Evolutionary conservation across 2,888 invertebrate species (phyloP), one percentile per base, ranked within the genome.

Genomic region (Spodoptera exigua): DNA sequence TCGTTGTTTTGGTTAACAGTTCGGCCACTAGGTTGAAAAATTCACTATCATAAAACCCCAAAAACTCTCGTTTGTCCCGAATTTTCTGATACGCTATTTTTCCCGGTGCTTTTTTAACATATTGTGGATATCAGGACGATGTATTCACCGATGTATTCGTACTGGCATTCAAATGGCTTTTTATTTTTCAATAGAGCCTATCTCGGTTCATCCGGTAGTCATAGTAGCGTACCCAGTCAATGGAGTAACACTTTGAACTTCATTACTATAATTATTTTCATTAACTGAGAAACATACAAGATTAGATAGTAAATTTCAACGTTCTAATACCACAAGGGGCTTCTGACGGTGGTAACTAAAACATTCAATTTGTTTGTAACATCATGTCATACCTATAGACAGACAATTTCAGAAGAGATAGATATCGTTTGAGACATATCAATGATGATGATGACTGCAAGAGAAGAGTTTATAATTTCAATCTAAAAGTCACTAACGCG

Each of bases 51-150:
- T 41, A 51, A 66, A 46, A 32, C 45, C 37, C 17, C 35, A 51
- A 71, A 69, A 37, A 56, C 32, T 46, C 39, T 34, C 52, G 52
- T 65, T 49, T 52, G 34, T 52, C 18, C 58, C 39, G 7, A 43
- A 17, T 63, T 54, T 53, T 51, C 34, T 14, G 12, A 32, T 57
- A 34, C n/a, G 17, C 7, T 48, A 41, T 64, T 59, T 65, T 71
- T 68, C 47, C 17, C 13, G 39, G 39, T 35, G 34, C 21, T 55
- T 72, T 66, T 67, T 65, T 71, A 58, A 71, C 68, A 59, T 54
- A 71, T 71, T 59, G 71, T 65, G 52, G 59, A 65, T 65, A 71
- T 54, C 49, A 39, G 53, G 61, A 45, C 46, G 14, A 39, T 64
- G 45, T 21, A 35, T 48, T 64, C 48, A 35, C 48, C 34, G 27